Percentiles rank a stretch among this genome's conserved stretches.
phyloP scores from a whole-genome alignment of 2,797 vertebrate species.

The Borostomias antarcticus region DNA sequence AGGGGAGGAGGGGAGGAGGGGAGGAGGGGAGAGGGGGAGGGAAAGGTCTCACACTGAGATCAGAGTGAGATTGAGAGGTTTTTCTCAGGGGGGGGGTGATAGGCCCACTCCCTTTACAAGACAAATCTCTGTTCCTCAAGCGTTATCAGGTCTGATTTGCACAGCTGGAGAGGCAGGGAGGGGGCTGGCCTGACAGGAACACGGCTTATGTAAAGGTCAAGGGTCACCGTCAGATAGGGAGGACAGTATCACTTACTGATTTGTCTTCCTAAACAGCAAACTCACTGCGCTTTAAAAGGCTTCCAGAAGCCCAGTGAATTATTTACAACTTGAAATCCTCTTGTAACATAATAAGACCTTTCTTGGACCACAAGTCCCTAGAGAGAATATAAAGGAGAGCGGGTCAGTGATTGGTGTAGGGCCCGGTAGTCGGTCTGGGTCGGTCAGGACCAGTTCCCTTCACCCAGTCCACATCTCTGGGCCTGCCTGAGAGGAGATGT shows the following conservation, averaged over 20 bases:
- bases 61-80: conserved; percentile 31
- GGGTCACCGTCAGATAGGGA: conserved; percentile 33
- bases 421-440: conserved; percentile 18
- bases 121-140: conserved; percentile 17
- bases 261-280: not conserved
- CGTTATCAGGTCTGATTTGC: conserved; percentile 36
- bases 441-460: not conserved
- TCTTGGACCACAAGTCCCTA: conserved; percentile 11
- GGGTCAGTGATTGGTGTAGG: not conserved
- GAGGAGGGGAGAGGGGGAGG: conserved; percentile 19
- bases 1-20: conserved; percentile 20
- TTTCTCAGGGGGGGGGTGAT: conserved; percentile 37
- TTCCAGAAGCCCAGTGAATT: not conserved
- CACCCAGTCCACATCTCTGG: not conserved
- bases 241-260: conserved; percentile 3
- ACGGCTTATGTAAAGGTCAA: conserved; percentile 21
- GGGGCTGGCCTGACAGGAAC: conserved; percentile 13
- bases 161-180: conserved; percentile 21
- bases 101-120: conserved; percentile 33
- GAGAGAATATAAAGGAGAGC: not conserved
- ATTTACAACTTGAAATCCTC: not conserved
- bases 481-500: conserved; percentile 11
- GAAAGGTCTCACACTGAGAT: conserved; percentile 38
- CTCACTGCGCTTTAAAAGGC: not conserved
- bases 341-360: no score